Evolutionary conservation across 2,888 invertebrate genomes (phyloP).

Genomic region (Nomada flava): DNA sequence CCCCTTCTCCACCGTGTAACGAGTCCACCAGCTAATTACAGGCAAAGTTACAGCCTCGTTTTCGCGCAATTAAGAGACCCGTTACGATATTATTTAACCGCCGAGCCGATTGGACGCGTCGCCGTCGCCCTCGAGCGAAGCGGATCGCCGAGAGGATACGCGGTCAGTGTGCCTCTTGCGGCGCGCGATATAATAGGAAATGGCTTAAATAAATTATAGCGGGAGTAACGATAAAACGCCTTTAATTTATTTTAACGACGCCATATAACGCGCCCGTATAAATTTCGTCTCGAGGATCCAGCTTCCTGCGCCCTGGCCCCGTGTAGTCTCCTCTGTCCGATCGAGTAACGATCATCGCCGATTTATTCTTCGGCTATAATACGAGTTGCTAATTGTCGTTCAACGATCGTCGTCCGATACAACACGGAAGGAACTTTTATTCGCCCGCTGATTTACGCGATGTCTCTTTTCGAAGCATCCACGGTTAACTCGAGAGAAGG

Average conservation of each 20-base stretch:
- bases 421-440: neutral
- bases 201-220: slow-evolving; percentile 76
- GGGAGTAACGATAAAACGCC: slow-evolving; percentile 75
- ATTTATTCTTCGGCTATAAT: slow-evolving; percentile 29
- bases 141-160: slow-evolving; percentile 17
- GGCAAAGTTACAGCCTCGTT: slow-evolving; percentile 45
- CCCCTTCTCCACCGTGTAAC: slow-evolving; percentile 12
- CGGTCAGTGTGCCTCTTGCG: slow-evolving; percentile 47
- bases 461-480: neutral
- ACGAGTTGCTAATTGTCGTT: slow-evolving; percentile 10
- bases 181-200: slow-evolving; percentile 52
- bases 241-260: slow-evolving; percentile 81
- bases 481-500: neutral
- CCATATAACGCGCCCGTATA: slow-evolving; percentile 78
- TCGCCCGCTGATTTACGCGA: neutral
- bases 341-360: slow-evolving; percentile 11
- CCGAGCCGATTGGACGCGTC: slow-evolving; percentile 2
- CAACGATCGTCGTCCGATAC: neutral
- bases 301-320: slow-evolving; percentile 16
- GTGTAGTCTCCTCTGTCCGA: neutral
- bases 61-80: slow-evolving; percentile 35
- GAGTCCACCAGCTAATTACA: slow-evolving; percentile 40
- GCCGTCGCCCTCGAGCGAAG: slow-evolving; percentile 26
- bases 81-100: slow-evolving; percentile 48
- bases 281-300: slow-evolving; percentile 71